A percentile compares a stretch with the other conserved stretches of the same genome.
phyloP scores from a whole-genome alignment of 2,797 vertebrate species.

The Micropoecilia bifurca region DNA sequence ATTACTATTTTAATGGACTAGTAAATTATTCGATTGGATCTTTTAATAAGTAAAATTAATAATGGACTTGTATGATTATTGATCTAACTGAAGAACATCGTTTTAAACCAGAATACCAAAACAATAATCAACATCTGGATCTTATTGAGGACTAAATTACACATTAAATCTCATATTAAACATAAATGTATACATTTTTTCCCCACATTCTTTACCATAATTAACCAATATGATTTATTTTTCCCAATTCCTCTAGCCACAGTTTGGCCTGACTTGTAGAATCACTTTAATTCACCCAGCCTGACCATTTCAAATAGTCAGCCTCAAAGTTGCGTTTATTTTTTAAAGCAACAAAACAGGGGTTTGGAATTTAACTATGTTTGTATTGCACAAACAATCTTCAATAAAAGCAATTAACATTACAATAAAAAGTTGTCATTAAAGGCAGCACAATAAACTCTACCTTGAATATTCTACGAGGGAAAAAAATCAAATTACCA shows the following conservation, averaged over 20 bases:
- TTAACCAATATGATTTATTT: neutral
- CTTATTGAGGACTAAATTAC: neutral
- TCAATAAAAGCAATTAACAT: neutral
- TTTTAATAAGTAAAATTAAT: neutral
- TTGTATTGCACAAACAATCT: neutral
- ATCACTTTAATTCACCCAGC: neutral
- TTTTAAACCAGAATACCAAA: neutral
- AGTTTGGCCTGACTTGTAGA: neutral
- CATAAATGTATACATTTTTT: too few relatives aligned
- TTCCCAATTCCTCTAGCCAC: neutral
- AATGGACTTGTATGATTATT: neutral
- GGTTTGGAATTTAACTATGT: neutral
- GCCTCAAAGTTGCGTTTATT: neutral
- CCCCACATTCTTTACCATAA: neutral
- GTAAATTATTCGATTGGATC: constrained; percentile 7
- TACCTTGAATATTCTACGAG: neutral
- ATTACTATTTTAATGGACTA: constrained; percentile 27
- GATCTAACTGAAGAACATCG: neutral
- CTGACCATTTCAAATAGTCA: neutral
- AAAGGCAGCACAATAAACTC: neutral
- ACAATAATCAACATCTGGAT: neutral
- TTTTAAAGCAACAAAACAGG: neutral
- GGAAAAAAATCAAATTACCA: neutral
- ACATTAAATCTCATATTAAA: neutral
- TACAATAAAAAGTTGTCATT: neutral